phyloP scores from a whole-genome alignment of 2,888 invertebrate species.

The Brachynemurus nebulosus region DNA sequence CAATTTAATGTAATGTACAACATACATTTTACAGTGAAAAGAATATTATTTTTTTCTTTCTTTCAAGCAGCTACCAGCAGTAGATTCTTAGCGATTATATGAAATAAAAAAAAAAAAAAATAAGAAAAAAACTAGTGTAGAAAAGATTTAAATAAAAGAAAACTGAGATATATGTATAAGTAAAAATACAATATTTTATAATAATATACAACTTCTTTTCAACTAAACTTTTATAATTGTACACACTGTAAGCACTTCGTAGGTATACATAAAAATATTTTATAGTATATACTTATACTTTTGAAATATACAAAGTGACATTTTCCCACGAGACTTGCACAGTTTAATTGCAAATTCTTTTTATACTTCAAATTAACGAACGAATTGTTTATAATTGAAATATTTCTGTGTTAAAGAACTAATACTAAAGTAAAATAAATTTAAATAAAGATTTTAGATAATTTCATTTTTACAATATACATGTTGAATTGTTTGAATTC shows the following conservation, averaged over 20 bases:
- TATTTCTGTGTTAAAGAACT: too few species aligned
- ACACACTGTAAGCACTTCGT: constrained; percentile 16
- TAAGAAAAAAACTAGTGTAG: too few species aligned
- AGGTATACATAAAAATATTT: neutral
- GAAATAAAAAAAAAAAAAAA: neutral
- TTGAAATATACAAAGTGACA: too few species aligned
- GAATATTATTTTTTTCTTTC: neutral
- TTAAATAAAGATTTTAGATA: too few species aligned
- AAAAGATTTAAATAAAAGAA: constrained; percentile 4
- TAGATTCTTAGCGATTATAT: neutral
- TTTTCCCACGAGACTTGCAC: too few species aligned
- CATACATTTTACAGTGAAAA: neutral
- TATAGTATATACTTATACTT: neutral
- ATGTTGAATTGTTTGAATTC: too few species aligned
- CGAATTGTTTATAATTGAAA: too few species aligned
- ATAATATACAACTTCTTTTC: constrained; percentile 18
- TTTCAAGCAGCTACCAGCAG: too few species aligned
- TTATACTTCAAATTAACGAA: too few species aligned
- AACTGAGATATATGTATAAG: constrained; percentile 10
- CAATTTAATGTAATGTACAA: neutral
- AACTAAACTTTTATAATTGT: constrained; percentile 21
- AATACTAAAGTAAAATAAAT: too few species aligned
- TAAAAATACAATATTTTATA: constrained; percentile 15
- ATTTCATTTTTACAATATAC: too few species aligned
- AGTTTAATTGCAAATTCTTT: too few species aligned